Evolutionary conservation across 2,113 vertebrate species (phyloP).

Genomic region (Istiophorus platypterus): DNA sequence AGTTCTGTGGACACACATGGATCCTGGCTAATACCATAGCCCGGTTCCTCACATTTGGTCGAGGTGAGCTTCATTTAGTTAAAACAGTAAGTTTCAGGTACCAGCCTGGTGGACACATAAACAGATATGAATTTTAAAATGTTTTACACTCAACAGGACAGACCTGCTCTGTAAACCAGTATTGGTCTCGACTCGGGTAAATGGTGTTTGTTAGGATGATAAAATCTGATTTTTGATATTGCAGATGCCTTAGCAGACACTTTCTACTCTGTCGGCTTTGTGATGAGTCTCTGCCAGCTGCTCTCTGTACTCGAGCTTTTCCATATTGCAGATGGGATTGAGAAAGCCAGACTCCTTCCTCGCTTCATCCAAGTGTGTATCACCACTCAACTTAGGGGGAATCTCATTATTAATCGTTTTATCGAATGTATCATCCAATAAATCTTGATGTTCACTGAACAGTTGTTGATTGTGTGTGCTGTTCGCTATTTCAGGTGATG

Average conservation of each 20-base stretch:
- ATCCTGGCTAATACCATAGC: constrained; percentile 93
- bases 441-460: not conserved
- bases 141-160: not conserved
- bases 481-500: constrained; percentile 83
- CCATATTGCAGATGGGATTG: constrained; percentile 90
- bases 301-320: constrained; percentile 91
- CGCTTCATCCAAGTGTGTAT: constrained; percentile 89
- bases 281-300: constrained; percentile 92
- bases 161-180: not conserved
- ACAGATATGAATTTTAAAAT: no score
- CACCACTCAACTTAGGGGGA: not conserved
- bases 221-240: not conserved
- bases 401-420: not conserved
- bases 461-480: not conserved
- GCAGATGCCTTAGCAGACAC: constrained; percentile 88
- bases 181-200: not conserved
- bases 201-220: not conserved
- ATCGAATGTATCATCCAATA: not conserved
- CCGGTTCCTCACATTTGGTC: constrained; percentile 92
- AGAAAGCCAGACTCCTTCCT: constrained; percentile 87
- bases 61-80: constrained; percentile 82
- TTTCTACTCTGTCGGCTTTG: constrained; percentile 91
- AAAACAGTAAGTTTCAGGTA: not conserved
- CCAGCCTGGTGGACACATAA: not conserved
- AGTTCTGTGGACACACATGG: constrained; percentile 98